Evolutionary conservation across 2,113 vertebrate genomes (phyloP).

Genomic region (Antigone vipio): DNA sequence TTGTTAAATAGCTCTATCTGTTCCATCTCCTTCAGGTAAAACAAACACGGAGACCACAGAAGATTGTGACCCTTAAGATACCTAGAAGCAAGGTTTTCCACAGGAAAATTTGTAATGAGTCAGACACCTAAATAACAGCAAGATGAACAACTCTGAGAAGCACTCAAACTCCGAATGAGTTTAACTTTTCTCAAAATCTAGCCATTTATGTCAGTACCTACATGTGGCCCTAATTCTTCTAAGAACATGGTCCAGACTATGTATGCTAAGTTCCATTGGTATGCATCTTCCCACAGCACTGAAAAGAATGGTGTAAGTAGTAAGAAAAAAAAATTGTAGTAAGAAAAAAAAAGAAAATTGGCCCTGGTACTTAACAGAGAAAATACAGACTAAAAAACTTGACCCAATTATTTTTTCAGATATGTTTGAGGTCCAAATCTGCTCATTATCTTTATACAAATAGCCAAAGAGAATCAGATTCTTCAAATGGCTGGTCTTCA

Average conservation of each 20-base stretch:
- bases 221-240: neutral
- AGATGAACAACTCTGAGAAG: neutral
- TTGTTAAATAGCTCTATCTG: neutral
- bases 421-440: neutral
- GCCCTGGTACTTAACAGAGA: neutral
- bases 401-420: neutral
- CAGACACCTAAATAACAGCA: neutral
- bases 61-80: neutral
- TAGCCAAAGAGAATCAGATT: neutral
- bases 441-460: neutral
- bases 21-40: neutral
- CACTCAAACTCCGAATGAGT: neutral
- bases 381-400: neutral
- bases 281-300: neutral
- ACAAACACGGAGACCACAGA: neutral
- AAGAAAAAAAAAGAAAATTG: neutral
- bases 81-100: neutral
- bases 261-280: neutral
- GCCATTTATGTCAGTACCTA: neutral
- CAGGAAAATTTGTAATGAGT: neutral
- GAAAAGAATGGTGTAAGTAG: neutral
- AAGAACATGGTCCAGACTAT: neutral
- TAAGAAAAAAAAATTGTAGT: neutral
- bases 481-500: neutral
- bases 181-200: neutral